Conservation (phyloP, 2,113 vertebrate genomes). For the Mesembrinibis cayennensis region DNA sequence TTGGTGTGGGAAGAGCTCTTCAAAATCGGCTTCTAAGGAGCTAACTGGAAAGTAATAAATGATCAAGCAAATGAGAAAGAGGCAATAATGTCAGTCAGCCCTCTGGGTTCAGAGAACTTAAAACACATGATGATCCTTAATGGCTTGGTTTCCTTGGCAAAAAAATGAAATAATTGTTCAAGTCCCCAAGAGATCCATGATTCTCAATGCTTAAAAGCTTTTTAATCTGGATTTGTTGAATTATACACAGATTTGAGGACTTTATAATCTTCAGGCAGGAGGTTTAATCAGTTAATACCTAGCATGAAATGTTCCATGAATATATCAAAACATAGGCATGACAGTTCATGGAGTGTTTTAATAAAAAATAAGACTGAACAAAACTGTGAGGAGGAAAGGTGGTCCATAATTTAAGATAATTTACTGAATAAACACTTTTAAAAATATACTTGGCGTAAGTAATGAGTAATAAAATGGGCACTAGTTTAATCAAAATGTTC, state of each 20-base stretch:
- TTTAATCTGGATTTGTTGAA: conserved; percentile 74
- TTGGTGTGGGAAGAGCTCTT: background rate
- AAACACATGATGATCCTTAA: conserved; percentile 31
- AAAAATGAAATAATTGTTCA: conserved; percentile 47
- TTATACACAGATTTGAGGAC: conserved; percentile 64
- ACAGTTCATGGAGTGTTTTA: conserved; percentile 37
- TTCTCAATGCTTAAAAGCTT: conserved; percentile 58
- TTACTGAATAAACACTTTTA: conserved; percentile 44
- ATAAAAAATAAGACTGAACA: conserved; percentile 50
- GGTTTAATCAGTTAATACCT: conserved; percentile 74
- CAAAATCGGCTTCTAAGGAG: background rate
- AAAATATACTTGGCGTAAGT: conserved; percentile 25
- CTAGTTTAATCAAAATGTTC: conserved; percentile 51
- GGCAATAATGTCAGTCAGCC: background rate
- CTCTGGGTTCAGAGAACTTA: background rate
- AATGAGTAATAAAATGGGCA: background rate
- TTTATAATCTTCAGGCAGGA: conserved; percentile 61
- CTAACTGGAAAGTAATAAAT: conserved; percentile 5
- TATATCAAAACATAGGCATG: conserved; percentile 33
- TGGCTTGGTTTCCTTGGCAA: conserved; percentile 27
- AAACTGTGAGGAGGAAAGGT: background rate
- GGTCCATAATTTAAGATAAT: conserved; percentile 26
- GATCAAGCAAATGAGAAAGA: background rate
- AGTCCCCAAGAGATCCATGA: conserved; percentile 25
- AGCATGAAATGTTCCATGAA: conserved; percentile 50